These are phyloP conservation scores for Fregata magnificens DNA, from an alignment of 2,113 vertebrate species.

Conservation along the genomic window DNA sequence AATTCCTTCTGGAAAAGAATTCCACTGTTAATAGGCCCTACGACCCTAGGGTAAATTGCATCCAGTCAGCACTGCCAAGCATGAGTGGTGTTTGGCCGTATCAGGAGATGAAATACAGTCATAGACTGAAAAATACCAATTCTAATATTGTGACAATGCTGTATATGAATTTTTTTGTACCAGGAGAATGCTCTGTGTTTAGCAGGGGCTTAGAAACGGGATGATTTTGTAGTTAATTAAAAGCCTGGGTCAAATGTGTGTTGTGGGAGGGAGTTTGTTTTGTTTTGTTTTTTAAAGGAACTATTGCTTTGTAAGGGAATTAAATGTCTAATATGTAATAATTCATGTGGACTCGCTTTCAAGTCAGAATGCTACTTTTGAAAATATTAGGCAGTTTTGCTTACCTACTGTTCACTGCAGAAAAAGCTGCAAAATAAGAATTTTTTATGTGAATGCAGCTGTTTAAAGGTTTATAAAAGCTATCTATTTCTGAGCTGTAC, in stretches of 20 bases:
- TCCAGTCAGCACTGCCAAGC: background rate
- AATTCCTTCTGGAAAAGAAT: background rate
- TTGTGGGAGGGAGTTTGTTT: background rate
- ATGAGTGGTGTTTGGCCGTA: accelerated
- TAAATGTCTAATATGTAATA: background rate
- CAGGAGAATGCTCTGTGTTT: background rate
- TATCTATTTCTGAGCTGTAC: background rate
- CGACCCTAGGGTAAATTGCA: background rate
- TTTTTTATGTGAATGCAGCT: background rate
- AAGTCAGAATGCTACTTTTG: background rate
- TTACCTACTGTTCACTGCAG: background rate
- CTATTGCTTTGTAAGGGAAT: background rate
- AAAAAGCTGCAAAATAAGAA: background rate
- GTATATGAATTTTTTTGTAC: background rate
- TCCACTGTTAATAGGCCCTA: background rate
- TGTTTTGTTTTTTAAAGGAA: background rate
- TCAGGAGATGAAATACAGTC: background rate
- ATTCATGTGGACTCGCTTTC: background rate
- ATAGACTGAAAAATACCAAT: background rate
- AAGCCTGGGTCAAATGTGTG: background rate
- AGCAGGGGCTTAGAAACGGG: background rate
- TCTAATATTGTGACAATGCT: background rate
- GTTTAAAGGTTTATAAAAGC: background rate
- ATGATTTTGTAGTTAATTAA: background rate
- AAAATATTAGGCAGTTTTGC: background rate